A percentile compares a stretch with the other conserved stretches of the same genome.
These are phyloP conservation scores for Drosophila pseudoobscura DNA, from an alignment of 1,140 invertebrate genomes.

Conservation along the genomic window DNA sequence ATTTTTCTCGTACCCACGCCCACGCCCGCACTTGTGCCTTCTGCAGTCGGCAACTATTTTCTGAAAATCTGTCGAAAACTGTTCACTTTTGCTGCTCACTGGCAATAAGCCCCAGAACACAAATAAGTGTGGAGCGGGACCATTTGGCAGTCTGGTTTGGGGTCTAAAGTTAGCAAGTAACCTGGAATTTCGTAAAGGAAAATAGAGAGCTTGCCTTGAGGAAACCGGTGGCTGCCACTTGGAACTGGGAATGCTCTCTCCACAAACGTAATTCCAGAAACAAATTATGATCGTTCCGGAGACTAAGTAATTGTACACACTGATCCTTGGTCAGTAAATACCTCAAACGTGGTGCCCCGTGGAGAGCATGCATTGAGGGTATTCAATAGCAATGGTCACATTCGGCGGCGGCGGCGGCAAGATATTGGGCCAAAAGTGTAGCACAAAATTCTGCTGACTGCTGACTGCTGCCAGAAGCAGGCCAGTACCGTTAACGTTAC, in stretches of 20 bases:
- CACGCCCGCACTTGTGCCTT: slow-evolving; percentile 12
- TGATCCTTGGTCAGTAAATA: too few relatives aligned
- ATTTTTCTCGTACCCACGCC: slow-evolving; percentile 21
- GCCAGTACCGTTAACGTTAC: slow-evolving; percentile 4
- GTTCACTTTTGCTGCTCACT: slow-evolving; percentile 50
- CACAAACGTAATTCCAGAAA: background rate
- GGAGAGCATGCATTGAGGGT: too few relatives aligned
- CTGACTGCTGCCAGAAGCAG: slow-evolving; percentile 45
- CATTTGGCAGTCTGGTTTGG: slow-evolving; percentile 52
- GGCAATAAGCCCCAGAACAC: slow-evolving; percentile 72
- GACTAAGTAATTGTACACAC: too few relatives aligned
- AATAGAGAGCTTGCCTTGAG: background rate
- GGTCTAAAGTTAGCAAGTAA: slow-evolving; percentile 41
- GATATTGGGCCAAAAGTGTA: slow-evolving; percentile 60
- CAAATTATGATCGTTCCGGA: too few relatives aligned
- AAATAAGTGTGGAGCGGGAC: slow-evolving; percentile 59
- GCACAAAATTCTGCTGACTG: slow-evolving; percentile 68
- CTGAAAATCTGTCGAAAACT: slow-evolving; percentile 75
- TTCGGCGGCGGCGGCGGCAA: slow-evolving; percentile 33
- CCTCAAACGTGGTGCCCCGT: too few relatives aligned
- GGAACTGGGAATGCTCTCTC: slow-evolving; percentile 27
- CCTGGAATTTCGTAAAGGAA: slow-evolving; percentile 35
- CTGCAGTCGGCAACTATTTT: slow-evolving; percentile 69
- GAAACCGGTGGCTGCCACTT: too few relatives aligned
- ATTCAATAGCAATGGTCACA: background rate